Base-by-base conservation (phyloP, 2,113 vertebrate genomes). In the Stercorarius parasiticus region DNA sequence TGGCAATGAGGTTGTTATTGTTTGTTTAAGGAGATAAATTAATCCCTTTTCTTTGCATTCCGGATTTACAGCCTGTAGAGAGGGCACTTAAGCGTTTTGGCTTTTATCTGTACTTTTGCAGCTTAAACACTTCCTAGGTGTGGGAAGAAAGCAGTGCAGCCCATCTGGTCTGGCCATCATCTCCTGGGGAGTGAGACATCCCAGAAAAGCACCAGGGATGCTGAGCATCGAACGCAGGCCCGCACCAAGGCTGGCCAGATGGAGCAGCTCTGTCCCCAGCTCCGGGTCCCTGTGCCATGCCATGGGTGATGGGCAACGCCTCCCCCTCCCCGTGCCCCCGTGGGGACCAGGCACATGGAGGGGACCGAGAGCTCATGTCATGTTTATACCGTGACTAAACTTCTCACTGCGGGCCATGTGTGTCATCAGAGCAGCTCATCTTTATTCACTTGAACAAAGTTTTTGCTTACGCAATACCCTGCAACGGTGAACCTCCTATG, bases 341-440 rank as follows among this genome's bases (percentile, higher is more conserved):
- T 0, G 1, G 26, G 30, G 9, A 64, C 8, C 40, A 7, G 29
- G 30, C 29, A 42, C 43, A 34, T 0, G 1, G 30, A 45, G 30
- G 13, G 56, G 42, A 30, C 36, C 1, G 2, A 52, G 21, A 42
- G 34, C 52, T 72, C 32, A 4, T 3, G 30, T 29, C 81, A 21
- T 29, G 55, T 40, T 9, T 55, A 49, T 23, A 34, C 56, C 38
- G 20, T 3, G 4, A 15, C 10, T 42, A 22, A 79, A 47, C 29
- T 6, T 9, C 53, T 49, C 53, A 10, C 47, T 13, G 40, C 0
- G 2, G 29, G 43, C 2, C 2, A 5, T 4, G 18, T 15, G 67
- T 49, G 49, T 18, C 62, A 30, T 43, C 5, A 1, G 32, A 66
- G 52, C 38, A 42, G 52, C 16, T 72, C 40, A 13, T 62, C 27